Evolutionary conservation across 2,797 vertebrate species (phyloP).

Genomic region (Menidia menidia): DNA sequence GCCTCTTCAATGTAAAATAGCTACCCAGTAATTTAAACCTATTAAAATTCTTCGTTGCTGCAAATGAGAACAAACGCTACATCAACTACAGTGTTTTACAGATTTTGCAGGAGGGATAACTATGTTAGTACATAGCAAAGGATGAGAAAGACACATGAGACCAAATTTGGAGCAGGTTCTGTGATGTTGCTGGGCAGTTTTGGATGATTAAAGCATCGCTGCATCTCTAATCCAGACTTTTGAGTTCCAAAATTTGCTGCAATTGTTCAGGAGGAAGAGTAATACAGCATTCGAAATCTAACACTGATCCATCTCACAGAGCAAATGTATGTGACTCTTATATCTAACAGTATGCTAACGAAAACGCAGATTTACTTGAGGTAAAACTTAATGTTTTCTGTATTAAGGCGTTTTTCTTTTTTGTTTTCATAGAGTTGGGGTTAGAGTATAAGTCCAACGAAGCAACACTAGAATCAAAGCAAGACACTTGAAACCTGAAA

Average conservation of each 20-base stretch:
- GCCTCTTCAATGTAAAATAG: background rate
- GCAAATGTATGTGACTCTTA: no score
- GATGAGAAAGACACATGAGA: no score
- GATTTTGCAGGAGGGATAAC: background rate
- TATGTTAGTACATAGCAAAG: background rate
- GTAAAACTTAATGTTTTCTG: background rate
- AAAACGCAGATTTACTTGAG: background rate
- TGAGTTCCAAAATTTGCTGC: background rate
- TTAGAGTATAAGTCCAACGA: constrained; percentile 18
- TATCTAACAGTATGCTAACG: background rate
- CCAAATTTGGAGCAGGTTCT: background rate
- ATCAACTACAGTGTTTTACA: background rate
- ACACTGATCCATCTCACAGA: no score
- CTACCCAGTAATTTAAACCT: no score
- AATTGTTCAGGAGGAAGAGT: background rate
- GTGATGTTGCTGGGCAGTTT: background rate
- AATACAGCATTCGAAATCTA: background rate
- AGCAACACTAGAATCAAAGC: constrained; percentile 46
- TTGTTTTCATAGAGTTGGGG: background rate
- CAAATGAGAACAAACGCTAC: background rate
- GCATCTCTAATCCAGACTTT: background rate
- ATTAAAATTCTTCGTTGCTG: background rate
- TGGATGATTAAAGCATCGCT: background rate
- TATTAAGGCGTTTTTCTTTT: background rate
- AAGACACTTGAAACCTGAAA: constrained; percentile 44